Percentiles rank a stretch among this genome's conserved stretches.
Evolutionary conservation across 2,797 vertebrate genomes (phyloP).

Genomic region (Sebastes steindachneri): DNA sequence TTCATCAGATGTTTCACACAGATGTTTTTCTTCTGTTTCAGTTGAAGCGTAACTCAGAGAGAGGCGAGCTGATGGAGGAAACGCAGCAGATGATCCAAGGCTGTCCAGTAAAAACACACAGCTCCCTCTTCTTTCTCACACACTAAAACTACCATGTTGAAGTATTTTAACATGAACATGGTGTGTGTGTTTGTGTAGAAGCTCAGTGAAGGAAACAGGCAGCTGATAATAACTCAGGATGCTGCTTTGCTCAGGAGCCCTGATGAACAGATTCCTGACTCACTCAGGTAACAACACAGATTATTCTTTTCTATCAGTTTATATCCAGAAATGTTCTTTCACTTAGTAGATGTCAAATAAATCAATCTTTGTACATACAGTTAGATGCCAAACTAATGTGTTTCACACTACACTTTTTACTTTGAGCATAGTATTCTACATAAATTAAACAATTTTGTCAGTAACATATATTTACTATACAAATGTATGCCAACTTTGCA

Average conservation of each 20-base stretch:
- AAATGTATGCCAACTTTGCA: not conserved
- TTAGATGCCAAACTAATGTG: not conserved
- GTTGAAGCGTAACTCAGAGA: constrained; percentile 80
- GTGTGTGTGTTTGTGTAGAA: constrained; percentile 68
- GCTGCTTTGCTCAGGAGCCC: constrained; percentile 82
- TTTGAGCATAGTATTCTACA: not conserved
- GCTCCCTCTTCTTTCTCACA: not conserved
- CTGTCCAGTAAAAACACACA: constrained; percentile 83
- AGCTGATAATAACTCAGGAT: constrained; percentile 85
- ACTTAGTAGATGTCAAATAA: not conserved
- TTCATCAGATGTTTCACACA: not conserved
- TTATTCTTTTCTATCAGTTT: not conserved
- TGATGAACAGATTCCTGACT: constrained; percentile 79
- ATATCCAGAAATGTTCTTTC: not conserved
- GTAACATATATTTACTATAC: not conserved
- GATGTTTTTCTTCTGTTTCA: constrained; percentile 52
- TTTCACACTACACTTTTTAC: not conserved
- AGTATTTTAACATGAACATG: not conserved
- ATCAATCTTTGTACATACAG: not conserved
- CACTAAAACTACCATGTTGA: not conserved
- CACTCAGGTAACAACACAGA: constrained; percentile 80
- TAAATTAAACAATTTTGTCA: not conserved
- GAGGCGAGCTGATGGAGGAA: constrained; percentile 79
- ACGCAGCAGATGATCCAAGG: constrained; percentile 82
- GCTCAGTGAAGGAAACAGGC: constrained; percentile 85